These are phyloP conservation scores for Microcebus griseorufus DNA, from an alignment of 2,113 vertebrate genomes.

Conservation along the genomic window DNA sequence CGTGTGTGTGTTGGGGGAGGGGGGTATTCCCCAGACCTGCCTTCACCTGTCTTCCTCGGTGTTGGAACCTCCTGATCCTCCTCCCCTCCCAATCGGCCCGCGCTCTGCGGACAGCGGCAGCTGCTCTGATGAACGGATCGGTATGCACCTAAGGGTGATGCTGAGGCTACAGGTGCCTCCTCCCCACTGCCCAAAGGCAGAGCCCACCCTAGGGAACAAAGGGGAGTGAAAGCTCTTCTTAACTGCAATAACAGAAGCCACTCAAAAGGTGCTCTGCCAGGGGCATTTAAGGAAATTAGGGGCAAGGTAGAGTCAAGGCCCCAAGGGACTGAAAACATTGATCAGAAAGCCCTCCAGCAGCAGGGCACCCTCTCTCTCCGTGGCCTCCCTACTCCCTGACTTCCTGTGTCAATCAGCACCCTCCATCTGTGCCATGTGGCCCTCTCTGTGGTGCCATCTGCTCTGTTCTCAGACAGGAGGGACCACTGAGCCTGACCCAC, in stretches of 20 bases:
- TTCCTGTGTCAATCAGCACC: background rate
- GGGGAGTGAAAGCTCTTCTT: background rate
- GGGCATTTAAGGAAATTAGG: background rate
- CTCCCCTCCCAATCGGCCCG: background rate
- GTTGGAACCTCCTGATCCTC: background rate
- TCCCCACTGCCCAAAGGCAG: background rate
- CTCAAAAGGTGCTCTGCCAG: background rate
- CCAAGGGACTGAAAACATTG: background rate
- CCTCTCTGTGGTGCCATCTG: background rate
- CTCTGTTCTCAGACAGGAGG: background rate
- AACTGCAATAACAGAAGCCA: background rate
- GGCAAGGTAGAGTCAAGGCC: background rate
- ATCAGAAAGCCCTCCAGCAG: background rate
- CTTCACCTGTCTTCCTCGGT: background rate
- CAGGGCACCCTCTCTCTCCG: background rate
- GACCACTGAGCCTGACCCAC: background rate
- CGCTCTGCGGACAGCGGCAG: background rate
- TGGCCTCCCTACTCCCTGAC: background rate
- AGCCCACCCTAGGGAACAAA: background rate
- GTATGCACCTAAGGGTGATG: background rate
- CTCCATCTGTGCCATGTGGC: background rate
- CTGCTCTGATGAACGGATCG: background rate
- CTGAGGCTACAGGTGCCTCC: background rate
- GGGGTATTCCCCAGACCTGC: background rate
- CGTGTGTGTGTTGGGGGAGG: too few relatives aligned